Conservation (phyloP, 2,797 vertebrate species). For the Takifugu rubripes region DNA sequence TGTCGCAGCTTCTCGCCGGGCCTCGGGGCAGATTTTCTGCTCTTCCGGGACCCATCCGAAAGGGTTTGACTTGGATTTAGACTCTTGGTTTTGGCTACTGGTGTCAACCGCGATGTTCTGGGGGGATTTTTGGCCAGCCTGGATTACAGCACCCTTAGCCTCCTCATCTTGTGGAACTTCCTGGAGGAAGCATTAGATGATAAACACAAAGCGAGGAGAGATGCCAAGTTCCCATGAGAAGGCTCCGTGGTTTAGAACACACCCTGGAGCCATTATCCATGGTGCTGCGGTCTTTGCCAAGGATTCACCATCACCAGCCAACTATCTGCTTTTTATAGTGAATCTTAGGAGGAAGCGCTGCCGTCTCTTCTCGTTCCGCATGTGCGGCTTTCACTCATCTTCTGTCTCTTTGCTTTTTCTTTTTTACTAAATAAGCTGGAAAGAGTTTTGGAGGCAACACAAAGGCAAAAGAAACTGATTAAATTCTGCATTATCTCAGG, state of each 20-base stretch:
- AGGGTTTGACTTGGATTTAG: conserved; percentile 6
- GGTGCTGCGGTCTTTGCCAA: conserved; percentile 13
- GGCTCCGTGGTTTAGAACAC: conserved; percentile 17
- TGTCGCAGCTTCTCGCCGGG: conserved; percentile 20
- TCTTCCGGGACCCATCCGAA: conserved; percentile 14
- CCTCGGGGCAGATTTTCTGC: conserved; percentile 15
- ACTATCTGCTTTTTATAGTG: neutral
- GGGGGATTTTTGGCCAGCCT: neutral
- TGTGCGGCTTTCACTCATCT: neutral
- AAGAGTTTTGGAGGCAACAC: too few species aligned
- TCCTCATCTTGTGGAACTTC: conserved; percentile 19
- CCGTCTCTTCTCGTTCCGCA: neutral
- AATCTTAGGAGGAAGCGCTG: conserved; percentile 1
- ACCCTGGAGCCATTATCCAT: conserved; percentile 11
- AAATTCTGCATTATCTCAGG: too few species aligned
- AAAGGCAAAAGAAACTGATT: too few species aligned
- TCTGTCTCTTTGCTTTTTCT: neutral
- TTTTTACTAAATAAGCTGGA: neutral
- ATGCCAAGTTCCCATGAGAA: conserved; percentile 22
- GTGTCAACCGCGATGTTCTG: neutral
- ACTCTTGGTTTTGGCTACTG: conserved; percentile 11
- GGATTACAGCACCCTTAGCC: conserved; percentile 3
- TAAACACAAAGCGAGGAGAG: conserved; percentile 21
- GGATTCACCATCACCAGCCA: conserved; percentile 7
- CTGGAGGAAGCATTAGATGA: conserved; percentile 11